Evolutionary conservation across 2,113 vertebrate genomes (phyloP).

Genomic region (Caracal caracal): DNA sequence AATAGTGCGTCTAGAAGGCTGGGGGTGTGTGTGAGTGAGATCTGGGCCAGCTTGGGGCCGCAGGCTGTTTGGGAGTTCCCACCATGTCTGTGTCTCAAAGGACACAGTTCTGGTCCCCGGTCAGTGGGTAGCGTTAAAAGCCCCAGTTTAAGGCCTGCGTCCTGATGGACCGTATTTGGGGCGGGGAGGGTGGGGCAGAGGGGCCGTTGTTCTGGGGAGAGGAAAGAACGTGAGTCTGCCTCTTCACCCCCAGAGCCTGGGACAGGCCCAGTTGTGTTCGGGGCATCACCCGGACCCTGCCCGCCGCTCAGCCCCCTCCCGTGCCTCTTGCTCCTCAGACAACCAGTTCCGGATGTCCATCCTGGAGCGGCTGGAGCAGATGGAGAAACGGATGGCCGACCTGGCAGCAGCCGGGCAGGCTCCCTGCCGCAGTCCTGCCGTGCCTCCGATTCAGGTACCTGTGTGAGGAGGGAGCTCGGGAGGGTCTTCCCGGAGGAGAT

Average conservation of each 20-base stretch:
- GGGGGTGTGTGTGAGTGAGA: neutral
- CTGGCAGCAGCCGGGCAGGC: slow-evolving; percentile 81
- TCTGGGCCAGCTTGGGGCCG: neutral
- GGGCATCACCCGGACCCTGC: neutral
- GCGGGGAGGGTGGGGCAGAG: neutral
- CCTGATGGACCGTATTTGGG: neutral
- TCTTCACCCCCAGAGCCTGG: neutral
- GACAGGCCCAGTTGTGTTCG: neutral
- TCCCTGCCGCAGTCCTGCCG: slow-evolving; percentile 50
- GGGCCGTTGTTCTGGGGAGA: neutral
- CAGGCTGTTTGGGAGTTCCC: neutral
- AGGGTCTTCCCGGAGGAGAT: neutral
- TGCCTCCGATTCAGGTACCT: slow-evolving; percentile 63
- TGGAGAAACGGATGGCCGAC: slow-evolving; percentile 89
- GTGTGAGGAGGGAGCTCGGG: neutral
- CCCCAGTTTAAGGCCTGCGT: neutral
- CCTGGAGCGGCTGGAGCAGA: slow-evolving; percentile 89
- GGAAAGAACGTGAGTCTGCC: neutral
- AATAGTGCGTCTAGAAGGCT: neutral
- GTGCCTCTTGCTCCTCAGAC: slow-evolving; percentile 77
- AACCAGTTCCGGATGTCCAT: slow-evolving; percentile 91
- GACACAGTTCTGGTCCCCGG: neutral
- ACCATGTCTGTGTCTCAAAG: neutral
- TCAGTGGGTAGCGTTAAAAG: neutral
- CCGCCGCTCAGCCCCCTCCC: neutral